phyloP scores from a whole-genome alignment of 2,888 invertebrate genomes.

The Eupsilia transversa region DNA sequence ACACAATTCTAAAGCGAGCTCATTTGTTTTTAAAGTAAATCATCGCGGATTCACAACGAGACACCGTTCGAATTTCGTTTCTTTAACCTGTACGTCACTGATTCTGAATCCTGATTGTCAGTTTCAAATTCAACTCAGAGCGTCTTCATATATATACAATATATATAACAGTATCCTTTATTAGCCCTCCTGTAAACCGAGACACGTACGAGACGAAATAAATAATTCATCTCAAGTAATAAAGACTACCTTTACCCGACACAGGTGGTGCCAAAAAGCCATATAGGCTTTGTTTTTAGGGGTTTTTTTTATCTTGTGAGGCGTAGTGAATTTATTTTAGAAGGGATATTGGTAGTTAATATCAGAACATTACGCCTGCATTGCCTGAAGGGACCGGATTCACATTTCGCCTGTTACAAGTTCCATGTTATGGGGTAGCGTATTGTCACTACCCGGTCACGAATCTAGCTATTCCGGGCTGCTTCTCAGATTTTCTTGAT shows the following conservation, averaged over 20 bases:
- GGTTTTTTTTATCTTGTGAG: not conserved
- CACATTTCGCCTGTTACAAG: too few species aligned
- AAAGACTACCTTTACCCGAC: slow-evolving; percentile 41
- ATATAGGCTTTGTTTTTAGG: slow-evolving; percentile 29
- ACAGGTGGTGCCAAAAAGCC: slow-evolving; percentile 46
- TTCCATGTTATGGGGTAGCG: too few species aligned
- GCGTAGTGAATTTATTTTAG: slow-evolving; percentile 6
- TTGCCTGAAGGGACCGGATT: too few species aligned
- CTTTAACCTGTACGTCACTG: not conserved
- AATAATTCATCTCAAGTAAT: slow-evolving; percentile 60
- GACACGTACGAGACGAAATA: slow-evolving; percentile 54
- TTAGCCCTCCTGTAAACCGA: slow-evolving; percentile 34
- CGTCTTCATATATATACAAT: slow-evolving; percentile 7
- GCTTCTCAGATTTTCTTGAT: too few species aligned
- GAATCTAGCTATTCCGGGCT: too few species aligned
- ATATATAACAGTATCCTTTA: slow-evolving; percentile 19
- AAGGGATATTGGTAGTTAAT: not conserved
- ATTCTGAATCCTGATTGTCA: slow-evolving; percentile 30
- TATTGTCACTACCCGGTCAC: too few species aligned
- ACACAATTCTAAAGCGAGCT: not conserved
- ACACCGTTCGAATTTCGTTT: slow-evolving; percentile 7
- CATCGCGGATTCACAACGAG: slow-evolving; percentile 1
- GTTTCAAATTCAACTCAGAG: slow-evolving; percentile 7
- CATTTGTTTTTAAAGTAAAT: slow-evolving; percentile 21
- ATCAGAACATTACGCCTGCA: too few species aligned